phyloP scores from a whole-genome alignment of 2,888 invertebrate species.

The Digitonthophagus gazella region DNA sequence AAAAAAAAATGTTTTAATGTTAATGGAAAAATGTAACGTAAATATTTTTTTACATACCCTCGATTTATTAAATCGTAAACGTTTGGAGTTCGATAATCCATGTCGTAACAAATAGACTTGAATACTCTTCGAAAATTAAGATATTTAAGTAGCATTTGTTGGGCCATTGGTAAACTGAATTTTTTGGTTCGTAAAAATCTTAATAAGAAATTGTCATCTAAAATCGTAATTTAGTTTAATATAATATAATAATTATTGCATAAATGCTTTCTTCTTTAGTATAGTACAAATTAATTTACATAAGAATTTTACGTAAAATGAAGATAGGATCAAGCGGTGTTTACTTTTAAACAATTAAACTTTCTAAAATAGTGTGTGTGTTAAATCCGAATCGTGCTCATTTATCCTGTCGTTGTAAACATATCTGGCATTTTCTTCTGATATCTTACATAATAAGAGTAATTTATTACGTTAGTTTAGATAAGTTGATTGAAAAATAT shows the following conservation, averaged over 20 bases:
- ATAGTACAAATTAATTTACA: not conserved
- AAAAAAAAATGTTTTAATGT: conserved; percentile 11
- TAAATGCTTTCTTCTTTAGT: not conserved
- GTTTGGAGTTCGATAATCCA: conserved; percentile 64
- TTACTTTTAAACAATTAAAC: not conserved
- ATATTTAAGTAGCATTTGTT: conserved; percentile 75
- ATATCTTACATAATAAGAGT: too few relatives aligned
- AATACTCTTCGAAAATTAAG: conserved; percentile 70
- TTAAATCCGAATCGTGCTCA: not conserved
- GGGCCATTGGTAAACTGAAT: conserved; percentile 75
- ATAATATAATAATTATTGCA: not conserved
- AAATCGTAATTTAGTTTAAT: conserved; percentile 31
- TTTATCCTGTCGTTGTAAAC: too few relatives aligned
- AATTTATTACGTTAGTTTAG: too few relatives aligned
- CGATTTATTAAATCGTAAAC: conserved; percentile 63
- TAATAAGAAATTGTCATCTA: conserved; percentile 72
- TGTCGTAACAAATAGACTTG: conserved; percentile 60
- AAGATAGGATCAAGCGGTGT: too few relatives aligned
- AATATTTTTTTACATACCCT: conserved; percentile 55
- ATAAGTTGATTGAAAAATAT: too few relatives aligned
- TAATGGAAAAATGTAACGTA: conserved; percentile 13
- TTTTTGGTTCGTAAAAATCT: conserved; percentile 76
- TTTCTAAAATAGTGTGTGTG: not conserved
- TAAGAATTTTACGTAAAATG: too few relatives aligned
- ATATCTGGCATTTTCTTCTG: too few relatives aligned